Conservation (phyloP, 1,140 invertebrate genomes). For the Aethina tumida region DNA sequence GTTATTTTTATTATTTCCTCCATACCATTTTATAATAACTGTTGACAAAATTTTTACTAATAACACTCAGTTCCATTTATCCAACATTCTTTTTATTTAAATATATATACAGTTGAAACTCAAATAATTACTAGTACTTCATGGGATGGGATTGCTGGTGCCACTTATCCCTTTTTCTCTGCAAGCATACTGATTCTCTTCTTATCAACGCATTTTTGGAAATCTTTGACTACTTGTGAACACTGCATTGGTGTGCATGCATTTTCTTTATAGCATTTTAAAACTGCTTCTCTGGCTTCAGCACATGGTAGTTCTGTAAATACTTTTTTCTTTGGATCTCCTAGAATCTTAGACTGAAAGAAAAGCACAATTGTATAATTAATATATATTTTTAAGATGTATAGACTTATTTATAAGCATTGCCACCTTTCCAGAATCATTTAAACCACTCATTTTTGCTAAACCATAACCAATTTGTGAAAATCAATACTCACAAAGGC, state of each 20-base stretch:
- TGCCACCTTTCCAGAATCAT: neutral
- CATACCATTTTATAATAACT: too few species aligned
- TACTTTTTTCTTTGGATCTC: conserved; percentile 10
- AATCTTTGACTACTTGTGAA: conserved; percentile 32
- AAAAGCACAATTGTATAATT: conserved; percentile 3
- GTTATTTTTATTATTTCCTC: too few species aligned
- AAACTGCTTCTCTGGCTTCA: conserved; percentile 24
- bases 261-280: conserved; percentile 31
- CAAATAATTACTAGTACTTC: too few species aligned
- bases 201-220: conserved; percentile 33
- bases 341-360: conserved; percentile 26
- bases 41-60: too few species aligned
- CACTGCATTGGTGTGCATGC: conserved; percentile 32
- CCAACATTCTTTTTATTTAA: too few species aligned
- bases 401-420: neutral
- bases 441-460: neutral
- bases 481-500: conserved; percentile 7
- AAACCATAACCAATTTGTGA: conserved; percentile 5
- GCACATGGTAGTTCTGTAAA: conserved; percentile 23
- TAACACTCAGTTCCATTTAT: too few species aligned
- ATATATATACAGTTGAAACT: too few species aligned
- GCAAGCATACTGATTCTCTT: conserved; percentile 23
- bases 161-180: too few species aligned
- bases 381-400: neutral
- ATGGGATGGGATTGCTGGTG: too few species aligned